phyloP scores from a whole-genome alignment of 2,113 vertebrate species.

The Hippotragus niger region DNA sequence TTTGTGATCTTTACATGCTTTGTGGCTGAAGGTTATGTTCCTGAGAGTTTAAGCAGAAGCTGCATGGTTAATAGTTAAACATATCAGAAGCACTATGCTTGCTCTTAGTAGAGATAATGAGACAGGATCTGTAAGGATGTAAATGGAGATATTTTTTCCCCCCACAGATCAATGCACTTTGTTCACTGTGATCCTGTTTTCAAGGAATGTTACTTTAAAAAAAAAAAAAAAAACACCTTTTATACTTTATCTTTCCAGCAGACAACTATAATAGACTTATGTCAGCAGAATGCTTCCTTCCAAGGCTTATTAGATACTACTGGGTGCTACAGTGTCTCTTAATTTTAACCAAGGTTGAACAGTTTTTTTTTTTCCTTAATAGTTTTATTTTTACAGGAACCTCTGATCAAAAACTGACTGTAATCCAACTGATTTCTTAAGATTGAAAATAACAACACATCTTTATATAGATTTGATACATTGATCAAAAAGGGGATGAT shows the following conservation, averaged over 20 bases:
- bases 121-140: neutral
- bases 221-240: neutral
- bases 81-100: neutral
- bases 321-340: neutral
- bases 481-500: neutral
- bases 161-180: neutral
- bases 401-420: neutral
- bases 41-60: constrained; percentile 8
- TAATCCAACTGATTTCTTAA: neutral
- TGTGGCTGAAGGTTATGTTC: neutral
- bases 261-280: neutral
- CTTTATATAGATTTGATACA: neutral
- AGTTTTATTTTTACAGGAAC: neutral
- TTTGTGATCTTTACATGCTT: neutral
- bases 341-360: neutral
- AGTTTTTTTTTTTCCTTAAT: neutral
- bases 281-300: neutral
- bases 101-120: neutral
- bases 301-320: neutral
- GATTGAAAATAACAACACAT: neutral
- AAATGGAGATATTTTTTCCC: neutral
- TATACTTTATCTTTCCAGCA: neutral
- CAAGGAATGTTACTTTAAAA: neutral
- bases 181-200: neutral
- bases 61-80: neutral